Percentiles rank a stretch among this genome's conserved stretches.
These are phyloP conservation scores for Acanthochromis polyacanthus DNA, from an alignment of 2,113 vertebrate species.

Conservation along the genomic window DNA sequence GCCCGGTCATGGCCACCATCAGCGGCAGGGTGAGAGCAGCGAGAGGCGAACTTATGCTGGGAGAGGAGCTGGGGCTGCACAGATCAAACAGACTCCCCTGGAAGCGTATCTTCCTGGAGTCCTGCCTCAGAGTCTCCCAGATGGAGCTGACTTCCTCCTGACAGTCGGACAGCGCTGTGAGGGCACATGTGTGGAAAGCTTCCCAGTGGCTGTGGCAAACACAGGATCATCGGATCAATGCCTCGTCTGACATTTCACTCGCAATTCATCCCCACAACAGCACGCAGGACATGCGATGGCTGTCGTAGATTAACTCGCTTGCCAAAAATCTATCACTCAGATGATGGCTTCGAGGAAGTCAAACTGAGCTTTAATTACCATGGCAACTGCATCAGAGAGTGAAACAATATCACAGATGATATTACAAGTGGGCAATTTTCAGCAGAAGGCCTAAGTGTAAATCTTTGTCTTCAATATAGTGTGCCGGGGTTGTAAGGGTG, in stretches of 20 bases:
- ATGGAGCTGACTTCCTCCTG: conserved; percentile 83
- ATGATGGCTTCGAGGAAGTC: conserved; percentile 50
- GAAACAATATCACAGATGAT: conserved; percentile 68
- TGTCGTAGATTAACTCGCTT: conserved; percentile 39
- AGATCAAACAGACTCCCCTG: conserved; percentile 86
- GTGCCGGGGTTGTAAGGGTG: conserved; percentile 38
- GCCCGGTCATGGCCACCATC: conserved; percentile 54
- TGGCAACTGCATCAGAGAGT: conserved; percentile 69
- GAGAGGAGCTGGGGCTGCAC: conserved; percentile 76
- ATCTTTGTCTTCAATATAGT: conserved; percentile 56
- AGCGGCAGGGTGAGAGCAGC: conserved; percentile 61
- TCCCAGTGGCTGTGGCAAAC: conserved; percentile 85
- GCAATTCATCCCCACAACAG: conserved; percentile 10
- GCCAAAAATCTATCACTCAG: conserved; percentile 63
- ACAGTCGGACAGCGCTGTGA: conserved; percentile 78
- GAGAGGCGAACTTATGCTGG: conserved; percentile 39
- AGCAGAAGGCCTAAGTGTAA: conserved; percentile 54
- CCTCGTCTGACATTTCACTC: conserved; percentile 23
- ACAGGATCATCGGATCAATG: conserved; percentile 59
- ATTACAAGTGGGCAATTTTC: conserved; percentile 47
- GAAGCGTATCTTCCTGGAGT: conserved; percentile 85
- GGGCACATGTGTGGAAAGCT: conserved; percentile 84
- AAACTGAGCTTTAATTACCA: conserved; percentile 69
- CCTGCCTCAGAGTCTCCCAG: conserved; percentile 85
- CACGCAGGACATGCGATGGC: conserved; percentile 28